Conservation (phyloP, 2,888 invertebrate genomes). For the Drosophila nigritarsus region DNA sequence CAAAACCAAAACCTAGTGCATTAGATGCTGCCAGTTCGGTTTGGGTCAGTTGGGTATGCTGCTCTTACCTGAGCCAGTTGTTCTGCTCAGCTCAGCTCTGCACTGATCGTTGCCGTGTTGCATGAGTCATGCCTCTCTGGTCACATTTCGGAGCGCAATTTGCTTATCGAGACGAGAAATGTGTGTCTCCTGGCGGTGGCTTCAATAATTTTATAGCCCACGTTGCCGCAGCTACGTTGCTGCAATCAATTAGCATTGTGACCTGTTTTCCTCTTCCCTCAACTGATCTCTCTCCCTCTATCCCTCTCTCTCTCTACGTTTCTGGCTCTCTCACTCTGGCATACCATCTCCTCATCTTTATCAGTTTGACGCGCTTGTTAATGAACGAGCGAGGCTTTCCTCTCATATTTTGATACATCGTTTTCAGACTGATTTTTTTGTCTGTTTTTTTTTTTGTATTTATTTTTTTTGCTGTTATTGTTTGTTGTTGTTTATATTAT, state of each 20-base stretch:
- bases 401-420: constrained; percentile 78
- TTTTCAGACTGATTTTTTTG: constrained; percentile 43
- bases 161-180: constrained; percentile 74
- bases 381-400: constrained; percentile 67
- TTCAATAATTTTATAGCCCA: constrained; percentile 78
- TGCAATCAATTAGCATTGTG: constrained; percentile 78
- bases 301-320: constrained; percentile 2
- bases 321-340: constrained; percentile 7
- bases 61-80: constrained; percentile 25
- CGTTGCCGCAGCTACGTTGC: constrained; percentile 56
- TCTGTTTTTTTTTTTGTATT: not conserved
- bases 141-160: constrained; percentile 61
- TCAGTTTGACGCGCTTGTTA: constrained; percentile 79
- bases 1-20: constrained; percentile 41
- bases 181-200: constrained; percentile 74
- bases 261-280: constrained; percentile 64
- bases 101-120: constrained; percentile 6
- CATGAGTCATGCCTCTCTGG: constrained; percentile 9
- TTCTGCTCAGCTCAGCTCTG: not conserved
- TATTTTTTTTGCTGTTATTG: constrained; percentile 25
- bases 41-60: constrained; percentile 12
- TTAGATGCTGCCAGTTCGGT: constrained; percentile 45
- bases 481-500: constrained; percentile 52
- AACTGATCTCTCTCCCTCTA: not conserved
- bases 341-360: constrained; percentile 41